Evolutionary conservation across 2,797 vertebrate genomes (phyloP).

Genomic region (Sebastes nivosus): DNA sequence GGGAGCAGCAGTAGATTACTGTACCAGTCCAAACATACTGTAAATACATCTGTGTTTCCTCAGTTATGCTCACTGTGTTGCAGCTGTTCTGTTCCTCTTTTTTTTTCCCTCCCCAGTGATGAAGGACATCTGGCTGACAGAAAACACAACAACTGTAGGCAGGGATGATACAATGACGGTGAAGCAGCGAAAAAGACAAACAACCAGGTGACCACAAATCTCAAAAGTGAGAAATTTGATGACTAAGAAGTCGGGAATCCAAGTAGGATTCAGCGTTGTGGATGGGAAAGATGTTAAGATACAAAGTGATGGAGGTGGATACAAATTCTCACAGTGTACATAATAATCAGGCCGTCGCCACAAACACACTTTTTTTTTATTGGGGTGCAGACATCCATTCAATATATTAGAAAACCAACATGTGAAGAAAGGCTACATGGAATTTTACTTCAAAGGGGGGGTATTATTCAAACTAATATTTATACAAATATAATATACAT

Average conservation of each 20-base stretch:
- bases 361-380: constrained; percentile 80
- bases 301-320: neutral
- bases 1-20: constrained; percentile 51
- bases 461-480: constrained; percentile 80
- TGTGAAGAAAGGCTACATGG: constrained; percentile 80
- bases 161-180: constrained; percentile 4
- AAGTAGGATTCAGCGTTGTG: neutral
- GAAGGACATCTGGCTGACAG: constrained; percentile 73
- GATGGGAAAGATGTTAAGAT: neutral
- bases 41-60: constrained; percentile 46
- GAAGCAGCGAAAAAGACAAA: constrained; percentile 4
- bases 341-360: constrained; percentile 60
- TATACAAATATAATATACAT: constrained; percentile 83
- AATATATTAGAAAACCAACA: constrained; percentile 88
- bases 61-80: constrained; percentile 13
- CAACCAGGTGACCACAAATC: constrained; percentile 24
- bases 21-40: constrained; percentile 55
- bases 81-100: constrained; percentile 64
- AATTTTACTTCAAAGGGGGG: constrained; percentile 73
- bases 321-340: neutral
- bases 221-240: constrained; percentile 10
- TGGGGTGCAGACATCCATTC: constrained; percentile 84
- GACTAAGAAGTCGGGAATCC: neutral
- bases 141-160: constrained; percentile 16
- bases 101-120: constrained; percentile 29